These are phyloP conservation scores for Phania funesta DNA, from an alignment of 2,888 invertebrate species.

Conservation along the genomic window DNA sequence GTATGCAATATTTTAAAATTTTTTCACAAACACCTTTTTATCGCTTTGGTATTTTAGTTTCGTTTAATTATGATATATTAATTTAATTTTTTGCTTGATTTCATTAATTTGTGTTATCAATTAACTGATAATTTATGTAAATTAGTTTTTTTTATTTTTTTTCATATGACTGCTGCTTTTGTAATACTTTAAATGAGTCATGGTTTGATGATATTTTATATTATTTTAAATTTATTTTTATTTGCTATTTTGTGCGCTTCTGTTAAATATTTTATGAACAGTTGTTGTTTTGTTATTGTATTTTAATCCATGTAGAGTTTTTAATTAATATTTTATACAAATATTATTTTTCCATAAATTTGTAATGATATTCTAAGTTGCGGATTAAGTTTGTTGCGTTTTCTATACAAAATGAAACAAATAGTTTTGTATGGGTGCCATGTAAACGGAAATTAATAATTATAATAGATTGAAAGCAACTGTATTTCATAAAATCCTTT, in stretches of 20 bases:
- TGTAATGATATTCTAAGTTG: background rate
- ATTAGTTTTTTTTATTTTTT: slow-evolving; percentile 10
- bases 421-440: no score
- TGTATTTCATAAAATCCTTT: no score
- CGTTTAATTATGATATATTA: background rate
- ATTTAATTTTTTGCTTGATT: background rate
- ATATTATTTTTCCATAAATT: background rate
- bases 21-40: background rate
- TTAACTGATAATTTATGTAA: slow-evolving; percentile 37
- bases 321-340: background rate
- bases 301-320: background rate
- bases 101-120: slow-evolving; percentile 19
- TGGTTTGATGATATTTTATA: background rate
- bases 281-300: background rate
- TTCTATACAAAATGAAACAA: background rate
- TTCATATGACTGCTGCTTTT: background rate
- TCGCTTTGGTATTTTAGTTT: slow-evolving; percentile 1
- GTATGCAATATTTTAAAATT: background rate
- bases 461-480: no score
- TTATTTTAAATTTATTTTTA: background rate
- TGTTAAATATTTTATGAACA: background rate
- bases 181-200: background rate
- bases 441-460: no score
- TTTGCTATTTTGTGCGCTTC: slow-evolving; percentile 38
- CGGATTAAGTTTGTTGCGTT: background rate